Conservation (phyloP, 2,797 vertebrate species). For the Anguilla megastoma region DNA sequence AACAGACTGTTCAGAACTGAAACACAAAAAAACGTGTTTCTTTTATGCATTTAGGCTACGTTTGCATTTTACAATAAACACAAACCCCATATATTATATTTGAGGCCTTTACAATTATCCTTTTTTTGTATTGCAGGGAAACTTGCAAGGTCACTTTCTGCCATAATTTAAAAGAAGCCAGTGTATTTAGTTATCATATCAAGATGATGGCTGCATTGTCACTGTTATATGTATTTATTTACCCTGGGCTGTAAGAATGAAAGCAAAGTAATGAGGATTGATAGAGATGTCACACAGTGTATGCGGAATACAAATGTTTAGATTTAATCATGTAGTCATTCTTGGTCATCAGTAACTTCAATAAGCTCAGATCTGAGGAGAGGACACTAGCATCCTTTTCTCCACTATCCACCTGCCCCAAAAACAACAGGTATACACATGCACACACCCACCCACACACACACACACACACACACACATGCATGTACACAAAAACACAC, state of each 20-base stretch:
- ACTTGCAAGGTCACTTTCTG: not conserved
- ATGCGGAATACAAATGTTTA: slow-evolving; percentile 1
- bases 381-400: not conserved
- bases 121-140: too few relatives aligned
- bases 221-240: slow-evolving; percentile 8
- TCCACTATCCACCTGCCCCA: not conserved
- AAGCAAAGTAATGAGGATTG: not conserved
- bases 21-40: too few relatives aligned
- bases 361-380: not conserved
- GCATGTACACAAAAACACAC: not conserved
- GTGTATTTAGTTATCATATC: not conserved
- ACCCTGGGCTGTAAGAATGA: not conserved
- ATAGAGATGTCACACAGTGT: not conserved
- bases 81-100: too few relatives aligned
- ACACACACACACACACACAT: too few relatives aligned
- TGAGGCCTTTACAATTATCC: too few relatives aligned
- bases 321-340: slow-evolving; percentile 2
- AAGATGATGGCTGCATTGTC: not conserved
- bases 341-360: not conserved
- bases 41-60: too few relatives aligned
- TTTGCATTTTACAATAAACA: too few relatives aligned
- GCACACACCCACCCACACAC: too few relatives aligned
- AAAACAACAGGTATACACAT: not conserved
- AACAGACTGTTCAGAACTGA: too few relatives aligned
- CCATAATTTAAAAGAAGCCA: not conserved